Conservation (phyloP, 2,113 vertebrate genomes). For the Corydoras sp. region DNA sequence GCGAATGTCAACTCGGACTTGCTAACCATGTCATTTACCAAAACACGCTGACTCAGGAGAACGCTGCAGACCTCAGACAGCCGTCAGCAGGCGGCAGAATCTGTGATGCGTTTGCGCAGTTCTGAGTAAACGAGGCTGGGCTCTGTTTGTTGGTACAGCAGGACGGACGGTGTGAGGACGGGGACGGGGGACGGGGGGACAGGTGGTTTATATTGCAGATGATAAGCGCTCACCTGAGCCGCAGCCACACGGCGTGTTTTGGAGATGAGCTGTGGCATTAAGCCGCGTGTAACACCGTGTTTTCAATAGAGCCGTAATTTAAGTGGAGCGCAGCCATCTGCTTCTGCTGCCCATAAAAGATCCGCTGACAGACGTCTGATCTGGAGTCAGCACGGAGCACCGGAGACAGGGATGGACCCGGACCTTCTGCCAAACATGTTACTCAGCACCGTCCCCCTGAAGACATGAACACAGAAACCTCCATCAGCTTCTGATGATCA, state of each 20-base stretch:
- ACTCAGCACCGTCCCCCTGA: too few relatives aligned
- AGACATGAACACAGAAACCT: too few relatives aligned
- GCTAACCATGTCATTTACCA: too few relatives aligned
- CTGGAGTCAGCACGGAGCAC: neutral
- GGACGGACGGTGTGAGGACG: conserved; percentile 38
- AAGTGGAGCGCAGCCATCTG: conserved; percentile 45
- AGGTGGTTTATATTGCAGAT: conserved; percentile 51
- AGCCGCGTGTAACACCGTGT: conserved; percentile 38
- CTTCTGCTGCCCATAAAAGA: conserved; percentile 28
- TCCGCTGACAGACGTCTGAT: conserved; percentile 25
- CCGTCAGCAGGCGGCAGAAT: too few relatives aligned
- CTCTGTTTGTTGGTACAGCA: conserved; percentile 29
- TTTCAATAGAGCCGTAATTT: conserved; percentile 44
- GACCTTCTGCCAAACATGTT: too few relatives aligned
- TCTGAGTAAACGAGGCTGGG: conserved; percentile 3
- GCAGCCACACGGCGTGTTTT: conserved; percentile 42
- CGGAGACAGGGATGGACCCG: neutral
- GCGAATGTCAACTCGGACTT: too few relatives aligned
- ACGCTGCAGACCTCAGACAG: too few relatives aligned
- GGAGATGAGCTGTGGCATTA: conserved; percentile 46
- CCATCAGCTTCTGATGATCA: too few relatives aligned
- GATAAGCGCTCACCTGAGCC: conserved; percentile 25
- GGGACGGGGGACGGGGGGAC: conserved; percentile 31
- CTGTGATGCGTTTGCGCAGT: too few relatives aligned
- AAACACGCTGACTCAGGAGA: too few relatives aligned